Evolutionary conservation across 2,797 vertebrate species (phyloP), one percentile per base, ranked within the genome.

Genomic region (Tolypeutes matacus): DNA sequence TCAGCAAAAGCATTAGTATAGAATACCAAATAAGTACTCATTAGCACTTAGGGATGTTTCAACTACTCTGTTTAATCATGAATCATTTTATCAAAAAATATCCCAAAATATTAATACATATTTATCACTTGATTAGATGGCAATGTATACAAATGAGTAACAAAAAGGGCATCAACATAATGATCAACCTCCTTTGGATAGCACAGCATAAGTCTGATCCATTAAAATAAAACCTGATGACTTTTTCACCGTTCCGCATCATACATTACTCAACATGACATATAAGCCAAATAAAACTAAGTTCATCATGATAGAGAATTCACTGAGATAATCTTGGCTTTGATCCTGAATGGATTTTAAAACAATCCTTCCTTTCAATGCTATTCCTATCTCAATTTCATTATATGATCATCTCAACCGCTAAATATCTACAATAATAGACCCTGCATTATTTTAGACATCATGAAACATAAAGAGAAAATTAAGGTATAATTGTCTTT

Each of bases 1-100:
- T 86, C 93, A 95, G 91, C 97, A 46, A 64, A 95, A 96, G 96
- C 95, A 95, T 94, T 70, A 86, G 95, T 36, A 89, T 95, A 97
- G 97, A 98, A 97, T 95, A 97, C 93, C 77, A 94, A 76, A 90
- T 84, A 92, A 78, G 87, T 58, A 90, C 96, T 98, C 97, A 97
- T 97, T 96, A 97, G 97, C 84, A 95, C 95, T 89, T 81, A 77
- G 49, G 95, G 94, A 90, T 49, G 93, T 67, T 85, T 39, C 90
- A 84, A 60, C 67, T 60, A 56, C 94, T 96, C 91, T 80, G 78
- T 77, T 90, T 80, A 91, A 64, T 86, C 56, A 60, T 11, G 17
- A 0, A 58, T 29, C 70, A 20, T 69, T 64, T 65, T 85, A 65
- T 46, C 11, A 84, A 91, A 83, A 96, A 84, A 95, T 10, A 82